Evolutionary conservation across 1,140 invertebrate genomes (phyloP), one percentile per base, ranked within the genome.

Genomic region (Drosophila pallidifrons): DNA sequence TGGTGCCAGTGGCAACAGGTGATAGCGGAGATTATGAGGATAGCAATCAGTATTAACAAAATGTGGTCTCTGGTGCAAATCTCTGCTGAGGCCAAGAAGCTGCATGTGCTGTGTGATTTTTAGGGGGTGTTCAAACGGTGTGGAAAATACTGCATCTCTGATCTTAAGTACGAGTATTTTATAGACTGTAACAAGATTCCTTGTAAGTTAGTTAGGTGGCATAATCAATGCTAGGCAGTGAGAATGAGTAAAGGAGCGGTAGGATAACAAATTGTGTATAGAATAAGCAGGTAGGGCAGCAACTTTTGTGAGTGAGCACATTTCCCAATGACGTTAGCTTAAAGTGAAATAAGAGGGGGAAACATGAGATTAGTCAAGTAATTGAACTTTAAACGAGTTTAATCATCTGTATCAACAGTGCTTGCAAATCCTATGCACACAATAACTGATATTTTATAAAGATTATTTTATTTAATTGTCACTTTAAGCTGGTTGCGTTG

Each of bases 141-240:
- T 52, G 66, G 66, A 47, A 45, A 25, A 32, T 65, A 70, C 57
- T 61, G n/a, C 69, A 43, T 20, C 63, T 52, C 16, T 61, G 43
- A 54, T 52, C 43, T 47, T 43, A 88, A 52, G 70, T 59, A 54
- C 30, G 86, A 88, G 85, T 90, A 90, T 89, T 89, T 79, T 30
- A 89, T 89, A 89, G 85, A 89, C 85, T 89, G 85, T 85, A 89
- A 76, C 81, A 64, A 90, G 85, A 85, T 90, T 89, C 85, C 85
- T 89, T 89, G 66, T 85, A 74, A 68, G 54, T 65, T 80, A 77
- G 65, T 65, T 77, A 71, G 73, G 75, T 64, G 70, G 57, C 51
- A 57, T 43, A 73, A 74, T 55, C 68, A 74, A 77, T 63, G 59
- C 41, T 61, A 45, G 63, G 43, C n/a, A 47, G 52, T 47, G 59